A percentile compares a stretch with the other conserved stretches of the same genome.
Conservation (phyloP, 2,113 vertebrate species). For the Lichenostomus cassidix region DNA sequence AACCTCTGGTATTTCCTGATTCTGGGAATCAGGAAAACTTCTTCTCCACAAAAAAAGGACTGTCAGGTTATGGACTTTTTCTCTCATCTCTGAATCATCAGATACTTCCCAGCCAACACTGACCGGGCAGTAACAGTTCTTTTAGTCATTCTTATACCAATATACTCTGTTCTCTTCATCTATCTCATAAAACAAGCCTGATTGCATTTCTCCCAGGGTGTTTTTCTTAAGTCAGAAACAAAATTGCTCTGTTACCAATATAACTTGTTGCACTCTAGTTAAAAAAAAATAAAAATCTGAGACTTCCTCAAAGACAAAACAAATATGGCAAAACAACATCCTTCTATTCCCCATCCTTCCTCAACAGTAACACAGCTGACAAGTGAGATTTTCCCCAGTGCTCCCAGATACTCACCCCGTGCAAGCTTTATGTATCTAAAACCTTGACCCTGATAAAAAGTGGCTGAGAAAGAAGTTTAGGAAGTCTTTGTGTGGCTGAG, state of each 20-base stretch:
- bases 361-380: not conserved
- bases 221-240: not conserved
- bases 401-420: not conserved
- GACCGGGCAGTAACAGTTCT: not conserved
- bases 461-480: not conserved
- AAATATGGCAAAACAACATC: not conserved
- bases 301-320: not conserved
- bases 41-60: not conserved
- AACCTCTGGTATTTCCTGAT: not conserved
- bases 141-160: not conserved
- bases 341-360: not conserved
- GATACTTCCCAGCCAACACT: not conserved
- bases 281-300: not conserved
- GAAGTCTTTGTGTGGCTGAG: not conserved
- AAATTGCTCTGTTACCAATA: not conserved
- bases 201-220: not conserved
- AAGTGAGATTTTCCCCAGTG: not conserved
- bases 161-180: not conserved
- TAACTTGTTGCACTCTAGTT: not conserved
- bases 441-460: not conserved
- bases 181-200: not conserved
- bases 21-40: not conserved
- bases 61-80: not conserved
- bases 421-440: not conserved
- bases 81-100: not conserved